These are phyloP conservation scores for Motacilla tschutschensis DNA, from an alignment of 2,113 vertebrate species.

Conservation along the genomic window DNA sequence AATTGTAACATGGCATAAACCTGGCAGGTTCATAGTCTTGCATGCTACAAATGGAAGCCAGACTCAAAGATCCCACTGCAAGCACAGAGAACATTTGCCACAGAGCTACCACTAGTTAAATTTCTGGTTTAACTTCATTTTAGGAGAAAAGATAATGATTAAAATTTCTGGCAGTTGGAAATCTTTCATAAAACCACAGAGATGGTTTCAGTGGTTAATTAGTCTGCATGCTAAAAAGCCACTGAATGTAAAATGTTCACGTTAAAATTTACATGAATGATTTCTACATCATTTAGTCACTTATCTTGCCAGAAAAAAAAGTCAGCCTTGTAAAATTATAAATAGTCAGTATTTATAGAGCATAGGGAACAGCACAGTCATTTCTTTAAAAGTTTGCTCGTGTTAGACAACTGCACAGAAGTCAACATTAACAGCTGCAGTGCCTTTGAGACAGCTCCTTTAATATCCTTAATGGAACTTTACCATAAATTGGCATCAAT, in stretches of 20 bases:
- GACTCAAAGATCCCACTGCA: background rate
- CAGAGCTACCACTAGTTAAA: background rate
- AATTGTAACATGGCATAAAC: background rate
- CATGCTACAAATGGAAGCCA: background rate
- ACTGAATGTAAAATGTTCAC: background rate
- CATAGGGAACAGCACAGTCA: background rate
- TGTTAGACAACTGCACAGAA: background rate
- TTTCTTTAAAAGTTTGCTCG: background rate
- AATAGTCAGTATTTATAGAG: background rate
- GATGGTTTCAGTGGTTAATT: background rate
- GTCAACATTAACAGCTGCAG: background rate
- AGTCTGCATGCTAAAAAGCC: background rate
- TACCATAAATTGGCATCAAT: background rate
- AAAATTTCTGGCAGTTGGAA: background rate
- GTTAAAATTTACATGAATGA: background rate
- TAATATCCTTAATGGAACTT: background rate
- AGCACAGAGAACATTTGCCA: rapidly evolving
- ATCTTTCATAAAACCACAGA: background rate
- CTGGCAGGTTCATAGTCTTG: background rate
- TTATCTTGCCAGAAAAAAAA: background rate
- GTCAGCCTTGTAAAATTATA: background rate
- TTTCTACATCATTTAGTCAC: background rate
- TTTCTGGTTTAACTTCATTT: background rate
- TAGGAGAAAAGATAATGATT: background rate
- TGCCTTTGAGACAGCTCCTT: background rate